Conservation (phyloP, 2,113 vertebrate genomes). For the Naja naja region DNA sequence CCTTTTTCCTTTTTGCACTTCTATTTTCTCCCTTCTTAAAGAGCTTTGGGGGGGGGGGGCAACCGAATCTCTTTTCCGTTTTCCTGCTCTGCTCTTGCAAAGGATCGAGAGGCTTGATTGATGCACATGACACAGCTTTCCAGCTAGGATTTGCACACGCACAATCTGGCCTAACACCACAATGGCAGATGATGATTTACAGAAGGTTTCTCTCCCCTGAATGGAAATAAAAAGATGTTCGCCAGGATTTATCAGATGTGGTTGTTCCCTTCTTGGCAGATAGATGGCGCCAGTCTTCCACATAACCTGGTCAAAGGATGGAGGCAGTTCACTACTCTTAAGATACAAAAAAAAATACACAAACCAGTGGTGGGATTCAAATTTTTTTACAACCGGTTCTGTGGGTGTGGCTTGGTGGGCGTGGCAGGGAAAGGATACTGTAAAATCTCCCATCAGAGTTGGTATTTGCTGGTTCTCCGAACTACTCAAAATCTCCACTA, state of each 20-base stretch:
- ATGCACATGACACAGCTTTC: background rate
- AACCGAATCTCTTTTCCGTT: background rate
- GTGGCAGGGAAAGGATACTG: too few species aligned
- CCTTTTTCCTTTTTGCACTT: background rate
- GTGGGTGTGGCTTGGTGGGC: too few species aligned
- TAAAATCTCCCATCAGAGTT: too few species aligned
- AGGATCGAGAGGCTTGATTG: background rate
- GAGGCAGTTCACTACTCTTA: background rate
- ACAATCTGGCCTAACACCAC: too few species aligned
- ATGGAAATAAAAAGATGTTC: background rate
- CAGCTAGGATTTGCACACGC: too few species aligned
- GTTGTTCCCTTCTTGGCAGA: background rate
- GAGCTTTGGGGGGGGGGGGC: too few species aligned
- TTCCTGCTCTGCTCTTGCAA: background rate
- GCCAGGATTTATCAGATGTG: conserved; percentile 8
- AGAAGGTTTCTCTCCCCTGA: background rate
- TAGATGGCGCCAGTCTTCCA: background rate
- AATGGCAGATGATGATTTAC: background rate
- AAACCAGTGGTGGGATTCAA: too few species aligned
- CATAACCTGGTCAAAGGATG: background rate
- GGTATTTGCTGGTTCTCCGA: too few species aligned
- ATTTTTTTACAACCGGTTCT: too few species aligned
- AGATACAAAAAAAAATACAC: too few species aligned
- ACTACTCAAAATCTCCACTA: too few species aligned
- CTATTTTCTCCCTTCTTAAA: background rate